Base-by-base conservation (phyloP, 2,797 vertebrate species). In the Petrocephalus schoutedeni region DNA sequence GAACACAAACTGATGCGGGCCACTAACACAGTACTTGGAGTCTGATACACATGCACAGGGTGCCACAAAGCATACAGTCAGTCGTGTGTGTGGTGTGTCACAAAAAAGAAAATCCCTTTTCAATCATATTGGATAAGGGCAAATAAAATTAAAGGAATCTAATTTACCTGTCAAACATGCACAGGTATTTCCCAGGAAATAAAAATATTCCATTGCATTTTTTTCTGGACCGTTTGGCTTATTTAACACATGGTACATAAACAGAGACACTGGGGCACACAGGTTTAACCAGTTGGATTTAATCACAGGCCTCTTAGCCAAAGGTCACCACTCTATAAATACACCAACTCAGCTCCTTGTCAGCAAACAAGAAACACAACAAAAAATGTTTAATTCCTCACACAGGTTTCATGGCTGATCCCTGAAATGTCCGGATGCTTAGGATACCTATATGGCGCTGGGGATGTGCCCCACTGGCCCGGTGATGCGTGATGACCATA, bases 281-380 rank as follows among this genome's bases (percentile, higher is more conserved):
- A 49, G 74, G 74, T 16, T 49, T 80, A 80, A 80, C 41, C 36
- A 80, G 74, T 41, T 49, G 74, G 36, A n/a, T 80, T 80, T 80
- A 19, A 80, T 80, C 74, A 80, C 41, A 49, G 74, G 41, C 74
- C 36, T 49, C 74, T 71, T 71, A 71, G 28, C 67, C 36, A 71
- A 80, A 41, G 36, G 74, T 80, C 74, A 80, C 74, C 41, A 49
- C 14, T 80, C 74, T 80, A 80, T 80, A 45, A 80, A 80, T 80
- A 80, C 36, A 80, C 5, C 41, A 21, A 80, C 19, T 80, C 74
- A 49, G 74, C 16, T n/a, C 45, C 74, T 6, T 21, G 41, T 41
- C 74, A 80, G 36, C 41, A 21, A 49, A 49, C 41, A 80, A 49
- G 74, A 80, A 80, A 45, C 74, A 45, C 71, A 4, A 41, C 74